Conservation (phyloP, 2,888 invertebrate genomes). For the Hartigia nigra region DNA sequence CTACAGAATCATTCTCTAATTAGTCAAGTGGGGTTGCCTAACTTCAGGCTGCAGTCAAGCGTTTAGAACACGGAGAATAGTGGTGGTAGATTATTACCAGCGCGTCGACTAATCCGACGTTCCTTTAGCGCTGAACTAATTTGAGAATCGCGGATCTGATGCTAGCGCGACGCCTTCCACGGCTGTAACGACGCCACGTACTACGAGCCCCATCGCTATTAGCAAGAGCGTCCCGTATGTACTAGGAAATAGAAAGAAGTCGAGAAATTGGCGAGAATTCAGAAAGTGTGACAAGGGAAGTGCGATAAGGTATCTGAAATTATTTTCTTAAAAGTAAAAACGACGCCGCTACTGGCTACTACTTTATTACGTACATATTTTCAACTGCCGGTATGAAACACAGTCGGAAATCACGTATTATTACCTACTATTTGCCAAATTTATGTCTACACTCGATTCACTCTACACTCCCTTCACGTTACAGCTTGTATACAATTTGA, state of each 20-base stretch:
- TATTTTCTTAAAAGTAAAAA: neutral
- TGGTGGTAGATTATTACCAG: neutral
- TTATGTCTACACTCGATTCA: neutral
- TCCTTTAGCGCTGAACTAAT: neutral
- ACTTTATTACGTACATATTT: neutral
- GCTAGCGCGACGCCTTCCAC: neutral
- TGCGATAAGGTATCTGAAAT: neutral
- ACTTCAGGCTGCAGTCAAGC: neutral
- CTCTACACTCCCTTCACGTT: neutral
- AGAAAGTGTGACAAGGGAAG: neutral
- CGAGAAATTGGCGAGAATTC: neutral
- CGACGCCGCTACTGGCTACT: neutral
- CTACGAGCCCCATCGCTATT: neutral
- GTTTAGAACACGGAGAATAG: neutral
- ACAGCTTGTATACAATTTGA: neutral
- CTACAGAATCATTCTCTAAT: slow-evolving; percentile 52
- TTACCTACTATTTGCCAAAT: neutral
- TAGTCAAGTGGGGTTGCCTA: slow-evolving; percentile 29
- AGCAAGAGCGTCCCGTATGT: neutral
- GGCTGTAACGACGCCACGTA: neutral
- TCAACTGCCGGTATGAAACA: neutral
- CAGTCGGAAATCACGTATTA: neutral
- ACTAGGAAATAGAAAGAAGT: neutral
- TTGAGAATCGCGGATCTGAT: neutral
- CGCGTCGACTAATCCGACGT: neutral